Percentiles rank a stretch among this genome's conserved stretches.
phyloP scores from a whole-genome alignment of 1,140 invertebrate species.

The Meteorus sp. region DNA sequence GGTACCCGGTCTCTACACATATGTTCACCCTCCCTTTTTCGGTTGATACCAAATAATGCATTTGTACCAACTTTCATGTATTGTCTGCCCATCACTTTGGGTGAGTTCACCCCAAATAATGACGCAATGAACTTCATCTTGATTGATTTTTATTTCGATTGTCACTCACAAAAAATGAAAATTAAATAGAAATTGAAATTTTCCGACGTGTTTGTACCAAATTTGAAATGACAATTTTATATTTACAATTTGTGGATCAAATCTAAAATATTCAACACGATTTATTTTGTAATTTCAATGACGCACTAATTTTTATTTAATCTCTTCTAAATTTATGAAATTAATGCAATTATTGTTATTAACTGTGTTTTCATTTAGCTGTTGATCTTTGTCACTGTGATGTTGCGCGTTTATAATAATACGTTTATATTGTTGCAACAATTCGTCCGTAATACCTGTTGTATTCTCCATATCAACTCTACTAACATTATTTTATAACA shows the following conservation, averaged over 20 bases:
- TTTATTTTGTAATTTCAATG: not conserved
- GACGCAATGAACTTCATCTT: constrained; percentile 56
- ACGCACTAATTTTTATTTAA: constrained; percentile 20
- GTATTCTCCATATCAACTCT: constrained; percentile 47
- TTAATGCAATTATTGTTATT: constrained; percentile 1
- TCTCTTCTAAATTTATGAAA: too few relatives aligned
- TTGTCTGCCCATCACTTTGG: constrained; percentile 63
- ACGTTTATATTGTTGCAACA: constrained; percentile 13
- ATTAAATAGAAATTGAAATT: constrained; percentile 6
- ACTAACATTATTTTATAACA: constrained; percentile 44
- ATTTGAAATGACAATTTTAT: not conserved
- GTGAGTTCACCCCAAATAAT: constrained; percentile 51
- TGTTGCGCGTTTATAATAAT: not conserved
- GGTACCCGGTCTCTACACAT: constrained; percentile 59
- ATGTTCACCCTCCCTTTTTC: constrained; percentile 43
- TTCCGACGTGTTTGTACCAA: not conserved
- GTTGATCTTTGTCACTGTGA: not conserved
- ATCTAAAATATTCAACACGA: not conserved
- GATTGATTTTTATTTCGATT: not conserved
- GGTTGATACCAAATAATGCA: constrained; percentile 66
- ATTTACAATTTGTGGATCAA: not conserved
- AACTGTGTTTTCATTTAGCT: not conserved
- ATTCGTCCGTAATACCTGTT: constrained; percentile 5
- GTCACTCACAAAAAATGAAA: not conserved
- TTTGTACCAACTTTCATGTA: constrained; percentile 75